Conservation (phyloP, 2,113 vertebrate genomes). For the Entelurus aequoreus region DNA sequence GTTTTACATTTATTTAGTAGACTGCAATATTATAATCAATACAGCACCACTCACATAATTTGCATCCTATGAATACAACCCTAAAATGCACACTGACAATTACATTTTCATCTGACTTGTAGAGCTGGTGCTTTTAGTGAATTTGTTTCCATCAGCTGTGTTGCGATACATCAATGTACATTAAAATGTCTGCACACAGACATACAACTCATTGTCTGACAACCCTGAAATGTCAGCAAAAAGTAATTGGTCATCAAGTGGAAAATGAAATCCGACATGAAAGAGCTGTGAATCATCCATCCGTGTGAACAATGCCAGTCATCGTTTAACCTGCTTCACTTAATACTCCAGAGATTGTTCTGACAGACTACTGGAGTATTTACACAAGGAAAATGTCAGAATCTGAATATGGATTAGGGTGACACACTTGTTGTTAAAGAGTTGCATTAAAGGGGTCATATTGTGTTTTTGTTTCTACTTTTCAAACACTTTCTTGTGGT, state of each 20-base stretch:
- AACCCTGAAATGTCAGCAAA: constrained; percentile 11
- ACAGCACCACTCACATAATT: too few relatives aligned
- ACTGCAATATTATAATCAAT: too few relatives aligned
- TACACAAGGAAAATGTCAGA: constrained; percentile 16
- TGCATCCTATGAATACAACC: too few relatives aligned
- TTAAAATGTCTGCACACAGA: constrained; percentile 25
- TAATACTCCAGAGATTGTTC: neutral
- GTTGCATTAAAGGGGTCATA: too few relatives aligned
- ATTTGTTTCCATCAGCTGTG: constrained; percentile 8
- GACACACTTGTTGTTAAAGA: neutral
- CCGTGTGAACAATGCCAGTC: neutral
- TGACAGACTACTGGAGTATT: neutral
- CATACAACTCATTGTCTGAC: constrained; percentile 27
- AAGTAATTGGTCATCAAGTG: constrained; percentile 15
- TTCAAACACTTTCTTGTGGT: too few relatives aligned
- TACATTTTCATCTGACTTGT: too few relatives aligned
- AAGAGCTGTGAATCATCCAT: constrained; percentile 12
- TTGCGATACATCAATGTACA: constrained; percentile 4
- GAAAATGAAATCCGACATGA: constrained; percentile 46
- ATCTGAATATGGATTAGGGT: constrained; percentile 49
- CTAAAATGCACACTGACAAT: too few relatives aligned
- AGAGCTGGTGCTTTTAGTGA: neutral
- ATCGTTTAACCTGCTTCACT: constrained; percentile 26
- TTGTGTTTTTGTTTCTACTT: too few relatives aligned
- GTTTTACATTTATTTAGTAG: neutral